phyloP scores from a whole-genome alignment of 1,140 invertebrate species.

The Sarcophaga peregrina region DNA sequence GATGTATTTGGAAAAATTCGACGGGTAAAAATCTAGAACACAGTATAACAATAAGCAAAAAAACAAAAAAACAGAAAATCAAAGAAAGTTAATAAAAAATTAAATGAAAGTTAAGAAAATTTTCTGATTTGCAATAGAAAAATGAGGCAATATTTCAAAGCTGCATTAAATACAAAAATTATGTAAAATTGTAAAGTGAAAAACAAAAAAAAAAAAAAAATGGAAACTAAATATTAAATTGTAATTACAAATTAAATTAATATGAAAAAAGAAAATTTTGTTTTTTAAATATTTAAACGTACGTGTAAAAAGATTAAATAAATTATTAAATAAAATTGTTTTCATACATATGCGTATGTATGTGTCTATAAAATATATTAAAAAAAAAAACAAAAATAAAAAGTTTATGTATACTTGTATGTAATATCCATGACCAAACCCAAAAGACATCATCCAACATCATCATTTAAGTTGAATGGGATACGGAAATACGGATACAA shows the following conservation, averaged over 20 bases:
- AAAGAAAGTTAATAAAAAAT: background rate
- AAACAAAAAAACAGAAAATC: background rate
- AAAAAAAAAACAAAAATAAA: background rate
- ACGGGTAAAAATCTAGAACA: background rate
- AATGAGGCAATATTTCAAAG: too few relatives aligned
- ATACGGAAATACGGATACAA: slow-evolving; percentile 15
- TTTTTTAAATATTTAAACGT: background rate
- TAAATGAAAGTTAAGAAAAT: slow-evolving; percentile 23
- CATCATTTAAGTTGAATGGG: background rate
- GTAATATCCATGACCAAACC: slow-evolving; percentile 14
- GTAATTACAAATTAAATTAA: background rate
- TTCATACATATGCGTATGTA: background rate
- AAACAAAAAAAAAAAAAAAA: slow-evolving; percentile 18
- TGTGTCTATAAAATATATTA: background rate
- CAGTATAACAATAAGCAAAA: background rate
- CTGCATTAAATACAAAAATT: too few relatives aligned
- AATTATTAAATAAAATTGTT: background rate
- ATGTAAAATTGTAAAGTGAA: background rate
- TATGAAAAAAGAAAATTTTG: background rate
- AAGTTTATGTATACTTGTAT: background rate
- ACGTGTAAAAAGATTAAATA: too few relatives aligned
- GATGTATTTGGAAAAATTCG: slow-evolving; percentile 50
- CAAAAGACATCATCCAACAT: background rate
- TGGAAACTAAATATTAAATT: too few relatives aligned
- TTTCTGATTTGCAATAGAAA: background rate